These are phyloP conservation scores for Oligia fasciuncula DNA, from an alignment of 2,888 invertebrate species.

Conservation along the genomic window DNA sequence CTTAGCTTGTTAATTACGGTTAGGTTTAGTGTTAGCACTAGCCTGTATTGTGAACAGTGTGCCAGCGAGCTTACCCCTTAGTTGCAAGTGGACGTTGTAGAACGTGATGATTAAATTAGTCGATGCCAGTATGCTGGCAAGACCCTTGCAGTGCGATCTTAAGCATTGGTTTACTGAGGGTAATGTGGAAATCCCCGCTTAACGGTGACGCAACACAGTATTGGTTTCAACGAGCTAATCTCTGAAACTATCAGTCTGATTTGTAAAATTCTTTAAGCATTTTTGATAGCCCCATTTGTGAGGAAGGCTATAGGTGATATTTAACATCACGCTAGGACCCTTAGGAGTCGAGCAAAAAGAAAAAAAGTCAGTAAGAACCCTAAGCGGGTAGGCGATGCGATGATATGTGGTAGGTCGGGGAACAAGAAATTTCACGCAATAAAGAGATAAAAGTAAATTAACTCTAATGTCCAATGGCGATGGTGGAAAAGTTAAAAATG, in stretches of 20 bases:
- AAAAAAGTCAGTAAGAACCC: neutral
- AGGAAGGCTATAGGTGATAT: neutral
- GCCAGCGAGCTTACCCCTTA: neutral
- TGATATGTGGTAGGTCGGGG: neutral
- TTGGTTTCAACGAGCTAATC: neutral
- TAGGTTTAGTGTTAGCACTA: constrained; percentile 40
- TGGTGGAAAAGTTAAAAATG: too few species aligned
- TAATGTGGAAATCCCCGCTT: neutral
- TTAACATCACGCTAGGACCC: neutral
- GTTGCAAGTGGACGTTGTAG: neutral
- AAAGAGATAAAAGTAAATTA: too few species aligned
- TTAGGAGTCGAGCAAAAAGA: neutral
- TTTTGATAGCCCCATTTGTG: neutral
- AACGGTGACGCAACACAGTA: neutral
- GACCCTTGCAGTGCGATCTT: neutral
- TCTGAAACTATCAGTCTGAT: neutral
- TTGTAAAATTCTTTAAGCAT: neutral
- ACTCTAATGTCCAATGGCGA: too few species aligned
- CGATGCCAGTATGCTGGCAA: neutral
- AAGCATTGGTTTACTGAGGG: too few species aligned
- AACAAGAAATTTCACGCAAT: too few species aligned
- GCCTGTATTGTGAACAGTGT: constrained; percentile 26
- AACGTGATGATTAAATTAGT: neutral
- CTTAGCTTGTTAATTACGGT: constrained; percentile 51
- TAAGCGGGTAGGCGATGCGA: neutral